phyloP scores from a whole-genome alignment of 2,113 vertebrate genomes.

The Vulpes ferrilata region DNA sequence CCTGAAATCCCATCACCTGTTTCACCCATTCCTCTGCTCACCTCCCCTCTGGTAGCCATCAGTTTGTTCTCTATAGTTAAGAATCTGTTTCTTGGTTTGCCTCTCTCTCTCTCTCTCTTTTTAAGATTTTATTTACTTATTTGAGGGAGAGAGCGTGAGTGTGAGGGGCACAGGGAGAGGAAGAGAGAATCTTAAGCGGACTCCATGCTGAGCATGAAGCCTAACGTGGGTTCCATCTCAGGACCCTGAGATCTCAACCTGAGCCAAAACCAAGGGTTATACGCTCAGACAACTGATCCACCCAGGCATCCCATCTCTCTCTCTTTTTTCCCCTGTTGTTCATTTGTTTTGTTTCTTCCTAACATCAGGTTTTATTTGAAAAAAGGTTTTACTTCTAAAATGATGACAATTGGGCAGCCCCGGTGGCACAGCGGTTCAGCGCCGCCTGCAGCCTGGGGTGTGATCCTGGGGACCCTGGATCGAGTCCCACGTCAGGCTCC shows the following conservation, averaged over 20 bases:
- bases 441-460: too few relatives aligned
- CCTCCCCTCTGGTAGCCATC: not conserved
- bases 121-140: not conserved
- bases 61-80: not conserved
- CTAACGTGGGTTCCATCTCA: not conserved
- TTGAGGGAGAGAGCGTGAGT: not conserved
- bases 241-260: not conserved
- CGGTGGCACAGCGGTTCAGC: too few relatives aligned
- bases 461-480: too few relatives aligned
- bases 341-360: not conserved
- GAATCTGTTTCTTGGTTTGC: not conserved
- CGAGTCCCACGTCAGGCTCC: too few relatives aligned
- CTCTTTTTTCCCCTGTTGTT: not conserved
- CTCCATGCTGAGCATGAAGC: not conserved
- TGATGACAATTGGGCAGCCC: not conserved
- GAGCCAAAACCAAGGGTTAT: not conserved
- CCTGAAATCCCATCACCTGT: not conserved
- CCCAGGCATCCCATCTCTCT: not conserved
- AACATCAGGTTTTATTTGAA: conserved; percentile 12
- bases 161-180: not conserved
- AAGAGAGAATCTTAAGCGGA: not conserved
- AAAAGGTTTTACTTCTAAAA: conserved; percentile 30
- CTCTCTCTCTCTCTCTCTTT: not conserved
- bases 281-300: not conserved
- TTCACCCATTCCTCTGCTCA: not conserved